Evolutionary conservation across 2,113 vertebrate species (phyloP).

Genomic region (Sterrhoptilus dennistouni): DNA sequence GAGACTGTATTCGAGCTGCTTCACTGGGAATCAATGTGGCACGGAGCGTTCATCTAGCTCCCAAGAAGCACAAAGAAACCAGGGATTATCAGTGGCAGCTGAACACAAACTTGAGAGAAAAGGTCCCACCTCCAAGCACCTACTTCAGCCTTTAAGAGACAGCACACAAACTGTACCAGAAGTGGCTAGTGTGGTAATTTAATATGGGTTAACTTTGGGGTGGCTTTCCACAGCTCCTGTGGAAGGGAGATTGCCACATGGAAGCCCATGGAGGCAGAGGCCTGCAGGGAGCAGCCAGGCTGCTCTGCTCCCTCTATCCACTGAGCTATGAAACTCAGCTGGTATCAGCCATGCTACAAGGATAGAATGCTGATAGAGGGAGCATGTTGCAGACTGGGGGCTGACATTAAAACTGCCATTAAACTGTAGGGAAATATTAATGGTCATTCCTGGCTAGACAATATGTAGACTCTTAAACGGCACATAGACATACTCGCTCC

Average conservation of each 20-base stretch:
- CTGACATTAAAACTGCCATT: not conserved
- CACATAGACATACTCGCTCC: not conserved
- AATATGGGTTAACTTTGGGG: not conserved
- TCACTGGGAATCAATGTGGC: slow-evolving; percentile 40
- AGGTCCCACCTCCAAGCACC: not conserved
- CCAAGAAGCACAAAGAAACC: not conserved
- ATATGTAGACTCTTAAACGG: not conserved
- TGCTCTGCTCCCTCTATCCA: not conserved
- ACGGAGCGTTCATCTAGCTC: not conserved
- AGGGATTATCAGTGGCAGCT: not conserved
- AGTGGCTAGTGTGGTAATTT: not conserved
- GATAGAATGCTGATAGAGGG: not conserved
- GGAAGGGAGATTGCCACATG: not conserved
- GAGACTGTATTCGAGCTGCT: not conserved
- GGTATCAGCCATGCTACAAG: not conserved
- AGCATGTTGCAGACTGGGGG: not conserved
- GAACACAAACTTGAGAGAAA: not conserved
- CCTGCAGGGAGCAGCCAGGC: not conserved
- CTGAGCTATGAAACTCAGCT: not conserved
- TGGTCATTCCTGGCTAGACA: not conserved
- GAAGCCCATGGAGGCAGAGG: not conserved
- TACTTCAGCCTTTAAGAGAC: not conserved
- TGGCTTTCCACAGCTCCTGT: not conserved
- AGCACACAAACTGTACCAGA: not conserved
- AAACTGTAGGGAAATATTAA: not conserved